Conservation (phyloP, 2,113 vertebrate genomes). For the Melanostigma gelatinosum region DNA sequence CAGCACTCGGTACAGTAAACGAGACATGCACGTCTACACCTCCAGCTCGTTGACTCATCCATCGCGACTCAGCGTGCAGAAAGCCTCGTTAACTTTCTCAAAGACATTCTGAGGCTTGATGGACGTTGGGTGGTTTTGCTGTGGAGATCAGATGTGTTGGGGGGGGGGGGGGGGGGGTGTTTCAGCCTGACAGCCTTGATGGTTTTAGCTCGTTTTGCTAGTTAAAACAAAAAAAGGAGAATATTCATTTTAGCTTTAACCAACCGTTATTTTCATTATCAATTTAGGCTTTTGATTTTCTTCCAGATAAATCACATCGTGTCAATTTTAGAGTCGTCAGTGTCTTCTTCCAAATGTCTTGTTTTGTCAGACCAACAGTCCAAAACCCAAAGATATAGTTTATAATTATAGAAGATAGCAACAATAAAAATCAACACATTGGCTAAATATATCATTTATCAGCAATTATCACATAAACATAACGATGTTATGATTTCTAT, state of each 20-base stretch:
- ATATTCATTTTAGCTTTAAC: background rate
- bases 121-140: background rate
- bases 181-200: background rate
- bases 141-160: background rate
- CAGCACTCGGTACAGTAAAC: conserved; percentile 62
- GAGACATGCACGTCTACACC: conserved; percentile 23
- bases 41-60: conserved; percentile 21
- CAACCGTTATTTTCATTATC: background rate
- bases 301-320: background rate
- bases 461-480: background rate
- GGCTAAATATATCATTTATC: background rate
- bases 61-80: background rate
- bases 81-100: conserved; percentile 1
- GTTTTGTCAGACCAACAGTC: background rate
- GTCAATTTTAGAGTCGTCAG: background rate
- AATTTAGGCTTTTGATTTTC: background rate
- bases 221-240: background rate
- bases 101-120: conserved; percentile 8
- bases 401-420: background rate
- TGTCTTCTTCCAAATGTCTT: background rate
- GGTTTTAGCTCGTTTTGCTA: background rate
- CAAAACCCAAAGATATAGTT: background rate
- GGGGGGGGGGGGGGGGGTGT: background rate
- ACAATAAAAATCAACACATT: background rate
- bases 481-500: background rate